A percentile compares a stretch with the other conserved stretches of the same genome.
These are phyloP conservation scores for Melolontha melolontha DNA, from an alignment of 2,888 invertebrate genomes.

Conservation along the genomic window DNA sequence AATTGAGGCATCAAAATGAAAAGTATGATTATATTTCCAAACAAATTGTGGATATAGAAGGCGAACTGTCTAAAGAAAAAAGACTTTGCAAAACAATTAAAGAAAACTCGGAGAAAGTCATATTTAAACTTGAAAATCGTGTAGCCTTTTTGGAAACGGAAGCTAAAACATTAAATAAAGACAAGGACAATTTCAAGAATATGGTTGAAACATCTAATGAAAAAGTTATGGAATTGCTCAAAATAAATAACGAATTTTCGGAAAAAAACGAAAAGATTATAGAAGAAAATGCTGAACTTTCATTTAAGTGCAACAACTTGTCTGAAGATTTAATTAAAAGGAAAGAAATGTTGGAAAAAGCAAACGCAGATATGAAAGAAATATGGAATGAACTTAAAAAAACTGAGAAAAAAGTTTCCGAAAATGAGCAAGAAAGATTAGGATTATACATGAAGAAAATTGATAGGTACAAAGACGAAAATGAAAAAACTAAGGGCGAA, in stretches of 20 bases:
- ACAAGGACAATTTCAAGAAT: slow-evolving; percentile 16
- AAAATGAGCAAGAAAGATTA: slow-evolving; percentile 11
- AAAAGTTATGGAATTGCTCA: slow-evolving; percentile 5
- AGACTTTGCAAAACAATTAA: neutral
- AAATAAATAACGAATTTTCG: slow-evolving; percentile 1
- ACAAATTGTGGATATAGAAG: slow-evolving; percentile 16
- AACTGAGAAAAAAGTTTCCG: neutral
- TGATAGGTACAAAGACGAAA: slow-evolving; percentile 14
- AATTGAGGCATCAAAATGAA: neutral
- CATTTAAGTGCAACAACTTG: neutral
- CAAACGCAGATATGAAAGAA: slow-evolving; percentile 1
- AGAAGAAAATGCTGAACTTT: slow-evolving; percentile 10
- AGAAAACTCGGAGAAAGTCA: neutral
- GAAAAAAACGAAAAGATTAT: slow-evolving; percentile 13
- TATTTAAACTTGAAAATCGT: slow-evolving; percentile 10
- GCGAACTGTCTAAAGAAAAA: slow-evolving; percentile 17
- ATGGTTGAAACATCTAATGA: neutral
- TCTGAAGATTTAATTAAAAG: slow-evolving; percentile 2
- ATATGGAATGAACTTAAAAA: slow-evolving; percentile 11
- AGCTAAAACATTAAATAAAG: slow-evolving; percentile 20
- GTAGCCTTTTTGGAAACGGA: slow-evolving; percentile 7
- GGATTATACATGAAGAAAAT: slow-evolving; percentile 15
- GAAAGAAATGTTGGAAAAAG: neutral
- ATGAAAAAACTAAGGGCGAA: slow-evolving; percentile 10
- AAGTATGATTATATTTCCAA: slow-evolving; percentile 3